These are phyloP conservation scores for Scolopax rusticola DNA, from an alignment of 2,797 vertebrate genomes.

Conservation along the genomic window DNA sequence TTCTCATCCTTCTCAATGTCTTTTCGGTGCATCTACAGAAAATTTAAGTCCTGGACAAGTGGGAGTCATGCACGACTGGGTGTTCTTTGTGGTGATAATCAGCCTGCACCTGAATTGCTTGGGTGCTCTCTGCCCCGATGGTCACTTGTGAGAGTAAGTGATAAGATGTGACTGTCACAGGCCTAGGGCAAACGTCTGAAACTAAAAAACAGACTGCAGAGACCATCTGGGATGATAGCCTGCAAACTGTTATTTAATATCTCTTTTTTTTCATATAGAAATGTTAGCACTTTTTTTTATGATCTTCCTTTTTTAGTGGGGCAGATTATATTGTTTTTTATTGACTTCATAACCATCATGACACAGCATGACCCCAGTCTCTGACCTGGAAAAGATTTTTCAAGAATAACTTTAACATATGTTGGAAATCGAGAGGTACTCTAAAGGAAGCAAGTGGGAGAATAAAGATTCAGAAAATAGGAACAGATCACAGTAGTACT, in stretches of 20 bases:
- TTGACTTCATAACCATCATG: background rate
- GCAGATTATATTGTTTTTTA: background rate
- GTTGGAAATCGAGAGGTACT: background rate
- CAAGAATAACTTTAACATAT: background rate
- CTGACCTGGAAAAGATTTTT: background rate
- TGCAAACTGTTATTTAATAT: background rate
- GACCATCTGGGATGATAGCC: conserved; percentile 13
- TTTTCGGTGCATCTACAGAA: background rate
- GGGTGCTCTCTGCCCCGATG: background rate
- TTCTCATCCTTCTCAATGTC: background rate
- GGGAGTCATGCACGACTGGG: background rate
- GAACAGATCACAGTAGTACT: background rate
- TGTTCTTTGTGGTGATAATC: conserved; percentile 15
- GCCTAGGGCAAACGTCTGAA: conserved; percentile 14
- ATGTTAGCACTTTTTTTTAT: background rate
- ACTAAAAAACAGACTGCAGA: background rate
- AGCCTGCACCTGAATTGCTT: background rate
- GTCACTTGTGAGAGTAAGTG: background rate
- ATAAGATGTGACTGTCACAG: conserved; percentile 26
- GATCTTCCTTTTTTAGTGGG: background rate
- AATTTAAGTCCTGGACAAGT: background rate
- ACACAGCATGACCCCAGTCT: background rate
- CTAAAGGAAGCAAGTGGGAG: background rate
- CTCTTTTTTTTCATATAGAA: background rate
- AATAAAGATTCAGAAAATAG: background rate